These are phyloP conservation scores for Alfaro cultratus DNA, from an alignment of 2,797 vertebrate genomes.

Conservation along the genomic window DNA sequence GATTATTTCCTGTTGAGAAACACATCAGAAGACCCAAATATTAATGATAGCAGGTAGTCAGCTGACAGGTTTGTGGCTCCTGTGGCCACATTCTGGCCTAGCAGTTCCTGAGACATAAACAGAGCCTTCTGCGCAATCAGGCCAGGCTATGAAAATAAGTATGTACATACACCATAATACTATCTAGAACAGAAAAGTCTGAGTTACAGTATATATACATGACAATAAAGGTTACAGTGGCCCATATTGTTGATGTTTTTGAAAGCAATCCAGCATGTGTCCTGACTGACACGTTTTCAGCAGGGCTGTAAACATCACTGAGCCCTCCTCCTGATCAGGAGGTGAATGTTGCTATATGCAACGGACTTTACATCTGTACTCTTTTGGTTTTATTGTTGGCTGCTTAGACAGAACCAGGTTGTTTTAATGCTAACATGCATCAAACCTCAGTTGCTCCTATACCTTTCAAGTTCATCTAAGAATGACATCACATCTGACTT, in stretches of 20 bases:
- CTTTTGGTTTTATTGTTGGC: neutral
- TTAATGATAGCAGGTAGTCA: constrained; percentile 30
- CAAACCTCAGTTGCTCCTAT: neutral
- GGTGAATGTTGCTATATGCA: neutral
- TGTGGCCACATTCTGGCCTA: constrained; percentile 69
- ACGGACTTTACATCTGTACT: neutral
- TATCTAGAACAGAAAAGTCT: neutral
- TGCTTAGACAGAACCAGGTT: neutral
- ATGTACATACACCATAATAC: constrained; percentile 20
- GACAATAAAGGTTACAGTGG: neutral
- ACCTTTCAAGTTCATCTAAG: neutral
- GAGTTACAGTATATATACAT: neutral
- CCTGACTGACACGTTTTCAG: neutral
- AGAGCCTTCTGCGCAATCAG: constrained; percentile 50
- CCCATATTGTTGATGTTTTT: neutral
- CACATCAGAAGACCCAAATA: neutral
- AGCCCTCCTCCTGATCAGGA: neutral
- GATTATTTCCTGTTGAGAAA: constrained; percentile 42
- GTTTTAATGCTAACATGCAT: neutral
- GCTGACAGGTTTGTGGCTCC: constrained; percentile 28
- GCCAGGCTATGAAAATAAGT: constrained; percentile 45
- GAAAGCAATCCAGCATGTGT: neutral
- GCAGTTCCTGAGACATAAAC: constrained; percentile 60
- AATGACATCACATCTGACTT: neutral
- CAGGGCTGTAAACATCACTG: neutral